Percentiles rank a stretch among this genome's conserved stretches.
phyloP scores from a whole-genome alignment of 2,113 vertebrate species.

The Malurus alboscapulatus region DNA sequence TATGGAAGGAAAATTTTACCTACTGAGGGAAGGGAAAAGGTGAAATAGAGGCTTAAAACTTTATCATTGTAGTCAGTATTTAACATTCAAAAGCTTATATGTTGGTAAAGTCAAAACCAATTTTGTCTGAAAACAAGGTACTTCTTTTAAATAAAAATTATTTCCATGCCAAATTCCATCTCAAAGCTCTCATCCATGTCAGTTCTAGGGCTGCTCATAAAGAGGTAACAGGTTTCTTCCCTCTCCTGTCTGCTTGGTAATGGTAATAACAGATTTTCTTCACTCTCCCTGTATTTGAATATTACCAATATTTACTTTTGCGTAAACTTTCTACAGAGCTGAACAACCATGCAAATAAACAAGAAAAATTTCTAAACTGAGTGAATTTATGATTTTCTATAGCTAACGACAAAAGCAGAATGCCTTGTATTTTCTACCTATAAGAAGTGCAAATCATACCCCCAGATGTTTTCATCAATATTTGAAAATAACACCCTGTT shows the following conservation, averaged over 20 bases:
- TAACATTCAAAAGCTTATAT: constrained; percentile 1
- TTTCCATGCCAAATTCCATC: constrained; percentile 18
- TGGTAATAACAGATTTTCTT: neutral
- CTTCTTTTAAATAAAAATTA: constrained; percentile 2
- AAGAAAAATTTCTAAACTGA: neutral
- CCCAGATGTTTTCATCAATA: neutral
- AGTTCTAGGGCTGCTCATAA: neutral
- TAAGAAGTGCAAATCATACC: neutral
- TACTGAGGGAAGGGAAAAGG: neutral
- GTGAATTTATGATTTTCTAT: neutral
- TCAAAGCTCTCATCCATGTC: neutral
- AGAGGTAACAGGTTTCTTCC: neutral
- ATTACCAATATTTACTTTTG: neutral
- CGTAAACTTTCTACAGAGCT: neutral
- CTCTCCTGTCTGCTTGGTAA: neutral
- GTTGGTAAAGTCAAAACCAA: neutral
- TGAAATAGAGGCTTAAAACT: neutral
- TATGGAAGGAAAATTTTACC: neutral
- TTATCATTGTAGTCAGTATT: neutral
- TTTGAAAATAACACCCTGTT: neutral
- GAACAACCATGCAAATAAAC: neutral
- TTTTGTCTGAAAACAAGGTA: constrained; percentile 17
- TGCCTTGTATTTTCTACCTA: neutral
- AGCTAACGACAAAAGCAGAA: neutral
- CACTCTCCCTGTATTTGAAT: neutral